Evolutionary conservation across 2,888 invertebrate genomes (phyloP).

Genomic region (Synanthedon vespiformis): DNA sequence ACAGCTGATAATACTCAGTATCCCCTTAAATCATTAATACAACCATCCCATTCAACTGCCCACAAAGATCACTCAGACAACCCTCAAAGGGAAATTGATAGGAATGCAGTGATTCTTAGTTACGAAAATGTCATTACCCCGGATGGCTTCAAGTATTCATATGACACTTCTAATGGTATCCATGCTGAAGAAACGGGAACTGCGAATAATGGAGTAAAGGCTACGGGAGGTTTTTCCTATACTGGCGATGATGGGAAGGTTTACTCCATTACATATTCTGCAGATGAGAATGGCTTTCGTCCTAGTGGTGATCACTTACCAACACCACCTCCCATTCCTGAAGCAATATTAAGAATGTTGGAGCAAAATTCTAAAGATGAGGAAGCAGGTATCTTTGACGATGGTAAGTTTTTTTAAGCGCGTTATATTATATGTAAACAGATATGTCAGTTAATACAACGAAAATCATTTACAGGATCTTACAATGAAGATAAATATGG

Average conservation of each 20-base stretch:
- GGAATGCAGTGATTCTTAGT: conserved; percentile 36
- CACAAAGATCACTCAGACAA: conserved; percentile 16
- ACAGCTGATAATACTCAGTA: not conserved
- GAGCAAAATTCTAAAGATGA: conserved; percentile 37
- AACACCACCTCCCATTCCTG: conserved; percentile 50
- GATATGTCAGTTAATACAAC: not conserved
- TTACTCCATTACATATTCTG: conserved; percentile 41
- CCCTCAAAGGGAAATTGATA: conserved; percentile 32
- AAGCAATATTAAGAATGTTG: conserved; percentile 42
- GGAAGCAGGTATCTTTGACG: conserved; percentile 36
- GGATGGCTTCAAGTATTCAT: conserved; percentile 40
- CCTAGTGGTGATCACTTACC: conserved; percentile 53
- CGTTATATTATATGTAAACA: too few species aligned
- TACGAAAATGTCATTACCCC: conserved; percentile 35
- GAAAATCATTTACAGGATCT: conserved; percentile 25
- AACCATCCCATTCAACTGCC: not conserved
- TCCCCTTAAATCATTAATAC: not conserved
- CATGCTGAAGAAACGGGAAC: conserved; percentile 46
- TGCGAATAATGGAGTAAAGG: conserved; percentile 40
- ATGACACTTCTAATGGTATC: conserved; percentile 53
- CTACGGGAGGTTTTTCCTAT: conserved; percentile 46
- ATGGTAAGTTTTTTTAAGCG: conserved; percentile 28
- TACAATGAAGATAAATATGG: conserved; percentile 52
- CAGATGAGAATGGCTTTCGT: conserved; percentile 53
- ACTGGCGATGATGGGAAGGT: conserved; percentile 52